These are phyloP conservation scores for Megathymus violae DNA, from an alignment of 1,140 invertebrate genomes.

Conservation along the genomic window DNA sequence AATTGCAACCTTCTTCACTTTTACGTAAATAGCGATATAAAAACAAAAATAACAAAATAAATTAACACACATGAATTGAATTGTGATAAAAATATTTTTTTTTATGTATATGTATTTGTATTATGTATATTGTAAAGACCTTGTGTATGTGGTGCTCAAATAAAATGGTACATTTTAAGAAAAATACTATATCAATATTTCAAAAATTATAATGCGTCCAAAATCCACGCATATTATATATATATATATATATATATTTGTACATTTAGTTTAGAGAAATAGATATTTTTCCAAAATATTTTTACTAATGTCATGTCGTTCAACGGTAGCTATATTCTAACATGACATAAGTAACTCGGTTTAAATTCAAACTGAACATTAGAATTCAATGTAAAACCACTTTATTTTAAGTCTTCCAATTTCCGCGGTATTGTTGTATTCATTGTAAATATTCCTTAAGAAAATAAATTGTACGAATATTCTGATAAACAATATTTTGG, in stretches of 20 bases:
- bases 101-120: conserved; percentile 18
- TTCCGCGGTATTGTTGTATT: conserved; percentile 36
- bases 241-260: conserved; percentile 11
- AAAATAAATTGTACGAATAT: conserved; percentile 43
- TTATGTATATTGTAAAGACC: conserved; percentile 17
- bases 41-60: conserved; percentile 8
- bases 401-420: conserved; percentile 61
- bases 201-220: conserved; percentile 3
- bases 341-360: conserved; percentile 52
- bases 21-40: conserved; percentile 11
- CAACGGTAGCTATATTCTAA: conserved; percentile 58
- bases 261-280: too few species aligned
- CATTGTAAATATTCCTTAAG: conserved; percentile 67
- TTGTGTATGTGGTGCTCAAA: conserved; percentile 33
- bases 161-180: conserved; percentile 18
- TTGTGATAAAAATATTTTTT: conserved; percentile 34
- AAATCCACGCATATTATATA: conserved; percentile 3
- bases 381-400: conserved; percentile 50
- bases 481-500: conserved; percentile 35
- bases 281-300: conserved; percentile 54
- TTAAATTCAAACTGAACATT: conserved; percentile 47
- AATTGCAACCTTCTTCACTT: conserved; percentile 12
- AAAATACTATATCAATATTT: conserved; percentile 5
- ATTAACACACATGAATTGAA: too few species aligned
- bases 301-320: conserved; percentile 41